Evolutionary conservation across 2,797 vertebrate species (phyloP).

Genomic region (Aeoliscus strigatus): DNA sequence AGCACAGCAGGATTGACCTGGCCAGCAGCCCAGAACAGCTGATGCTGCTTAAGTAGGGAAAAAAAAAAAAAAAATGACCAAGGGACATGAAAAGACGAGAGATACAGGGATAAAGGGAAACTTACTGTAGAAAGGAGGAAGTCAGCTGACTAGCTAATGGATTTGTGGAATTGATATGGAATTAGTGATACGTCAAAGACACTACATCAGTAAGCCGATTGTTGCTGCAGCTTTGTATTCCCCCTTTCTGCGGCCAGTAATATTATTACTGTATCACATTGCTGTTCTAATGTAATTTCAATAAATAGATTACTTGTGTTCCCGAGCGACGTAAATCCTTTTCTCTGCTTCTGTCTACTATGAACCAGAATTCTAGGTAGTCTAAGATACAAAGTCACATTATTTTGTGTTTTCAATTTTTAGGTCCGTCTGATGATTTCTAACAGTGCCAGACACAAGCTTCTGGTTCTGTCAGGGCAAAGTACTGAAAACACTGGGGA

Average conservation of each 20-base stretch:
- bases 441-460: conserved; percentile 90
- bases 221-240: conserved; percentile 1
- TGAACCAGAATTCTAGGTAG: background rate
- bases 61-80: conserved; percentile 15
- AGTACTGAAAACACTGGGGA: conserved; percentile 94
- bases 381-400: background rate
- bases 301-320: background rate
- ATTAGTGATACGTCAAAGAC: conserved; percentile 35
- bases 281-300: background rate
- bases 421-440: conserved; percentile 95
- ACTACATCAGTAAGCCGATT: conserved; percentile 26
- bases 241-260: background rate
- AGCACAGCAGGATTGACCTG: conserved; percentile 57
- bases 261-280: background rate
- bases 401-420: conserved; percentile 11
- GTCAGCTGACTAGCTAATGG: conserved; percentile 56
- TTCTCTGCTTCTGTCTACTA: background rate
- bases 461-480: conserved; percentile 90
- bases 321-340: background rate
- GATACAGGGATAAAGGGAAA: conserved; percentile 19
- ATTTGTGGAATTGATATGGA: conserved; percentile 50
- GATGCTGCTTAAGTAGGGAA: conserved; percentile 44
- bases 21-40: conserved; percentile 47
- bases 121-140: conserved; percentile 15
- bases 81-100: background rate